Percentiles rank a stretch among this genome's conserved stretches.
These are phyloP conservation scores for Lithobates pipiens DNA, from an alignment of 2,797 vertebrate genomes.

Conservation along the genomic window DNA sequence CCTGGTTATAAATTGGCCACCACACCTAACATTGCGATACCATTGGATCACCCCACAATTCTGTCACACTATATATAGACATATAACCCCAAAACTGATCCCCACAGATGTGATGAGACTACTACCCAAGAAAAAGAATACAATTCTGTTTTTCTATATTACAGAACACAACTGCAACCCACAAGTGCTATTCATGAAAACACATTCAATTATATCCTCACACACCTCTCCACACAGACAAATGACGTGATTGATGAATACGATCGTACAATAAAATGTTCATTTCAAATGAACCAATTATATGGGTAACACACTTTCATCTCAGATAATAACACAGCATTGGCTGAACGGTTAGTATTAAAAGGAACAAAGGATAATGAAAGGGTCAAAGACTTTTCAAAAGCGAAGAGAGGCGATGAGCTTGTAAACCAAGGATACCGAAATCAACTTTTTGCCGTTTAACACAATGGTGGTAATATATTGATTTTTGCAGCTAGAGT, in stretches of 20 bases:
- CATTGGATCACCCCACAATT: neutral
- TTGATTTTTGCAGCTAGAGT: conserved; percentile 2
- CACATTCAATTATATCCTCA: too few species aligned
- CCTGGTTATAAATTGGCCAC: too few species aligned
- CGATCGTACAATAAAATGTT: too few species aligned
- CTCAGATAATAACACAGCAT: neutral
- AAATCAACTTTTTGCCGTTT: neutral
- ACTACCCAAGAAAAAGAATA: too few species aligned
- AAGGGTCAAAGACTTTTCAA: neutral
- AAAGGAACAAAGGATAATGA: neutral
- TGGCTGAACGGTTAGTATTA: neutral
- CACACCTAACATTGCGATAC: neutral
- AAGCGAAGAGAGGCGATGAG: neutral
- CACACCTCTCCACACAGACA: too few species aligned
- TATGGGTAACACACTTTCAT: too few species aligned
- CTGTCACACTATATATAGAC: conserved; percentile 1
- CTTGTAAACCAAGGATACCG: neutral
- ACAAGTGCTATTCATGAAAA: too few species aligned
- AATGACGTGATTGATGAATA: too few species aligned
- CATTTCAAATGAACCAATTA: too few species aligned
- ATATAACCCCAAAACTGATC: neutral
- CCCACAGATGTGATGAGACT: too few species aligned
- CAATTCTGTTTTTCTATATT: too few species aligned
- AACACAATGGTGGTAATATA: neutral
- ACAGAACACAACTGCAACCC: too few species aligned